These are phyloP conservation scores for human DNA, from an alignment of 2,113 vertebrate species.

Conservation along the genomic window DNA sequence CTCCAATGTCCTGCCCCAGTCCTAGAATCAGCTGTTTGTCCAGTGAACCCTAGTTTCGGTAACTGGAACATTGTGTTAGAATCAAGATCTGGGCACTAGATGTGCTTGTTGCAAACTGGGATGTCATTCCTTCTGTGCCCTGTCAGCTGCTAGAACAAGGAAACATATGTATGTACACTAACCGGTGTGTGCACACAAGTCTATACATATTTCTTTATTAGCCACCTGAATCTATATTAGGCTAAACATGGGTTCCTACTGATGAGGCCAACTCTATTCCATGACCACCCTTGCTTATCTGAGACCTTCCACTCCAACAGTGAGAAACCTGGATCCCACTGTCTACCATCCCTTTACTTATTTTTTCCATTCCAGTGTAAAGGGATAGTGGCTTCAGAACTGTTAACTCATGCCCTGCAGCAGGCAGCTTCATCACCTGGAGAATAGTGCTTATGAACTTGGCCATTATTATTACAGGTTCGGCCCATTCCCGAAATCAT, in stretches of 20 bases:
- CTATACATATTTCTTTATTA: accelerated
- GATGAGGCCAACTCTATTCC: not conserved
- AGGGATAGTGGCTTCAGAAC: not conserved
- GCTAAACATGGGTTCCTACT: not conserved
- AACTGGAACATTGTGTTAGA: not conserved
- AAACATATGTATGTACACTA: too few species aligned
- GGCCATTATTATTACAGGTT: not conserved
- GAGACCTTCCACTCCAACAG: not conserved
- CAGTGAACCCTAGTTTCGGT: too few species aligned
- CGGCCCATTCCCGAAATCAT: not conserved
- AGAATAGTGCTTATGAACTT: not conserved
- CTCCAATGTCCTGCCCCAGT: not conserved
- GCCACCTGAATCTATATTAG: not conserved
- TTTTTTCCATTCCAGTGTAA: not conserved
- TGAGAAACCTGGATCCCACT: not conserved
- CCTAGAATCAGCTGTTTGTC: not conserved
- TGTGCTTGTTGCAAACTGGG: not conserved
- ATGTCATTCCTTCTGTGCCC: not conserved
- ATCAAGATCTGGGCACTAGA: not conserved
- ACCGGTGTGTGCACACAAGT: too few species aligned
- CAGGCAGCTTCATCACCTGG: not conserved
- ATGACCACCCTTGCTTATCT: not conserved
- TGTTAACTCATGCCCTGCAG: not conserved
- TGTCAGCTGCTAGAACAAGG: not conserved
- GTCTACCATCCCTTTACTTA: not conserved